Evolutionary conservation across 1,140 invertebrate species (phyloP).

Genomic region (Leptinotarsa texana): DNA sequence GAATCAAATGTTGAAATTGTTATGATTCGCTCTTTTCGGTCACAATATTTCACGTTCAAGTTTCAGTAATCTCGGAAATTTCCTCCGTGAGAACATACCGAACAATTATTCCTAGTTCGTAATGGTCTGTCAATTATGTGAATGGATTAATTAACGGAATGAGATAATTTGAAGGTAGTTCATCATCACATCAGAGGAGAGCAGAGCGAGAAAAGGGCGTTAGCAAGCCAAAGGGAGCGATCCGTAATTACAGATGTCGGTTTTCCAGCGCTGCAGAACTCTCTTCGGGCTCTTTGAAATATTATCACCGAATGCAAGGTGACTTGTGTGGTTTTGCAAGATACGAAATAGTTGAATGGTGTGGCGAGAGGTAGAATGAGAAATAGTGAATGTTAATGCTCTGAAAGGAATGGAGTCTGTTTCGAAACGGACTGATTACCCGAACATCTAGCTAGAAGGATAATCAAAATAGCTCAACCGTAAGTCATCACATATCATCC

Average conservation of each 20-base stretch:
- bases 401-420: no score
- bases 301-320: constrained; percentile 25
- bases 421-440: no score
- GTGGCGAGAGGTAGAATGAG: neutral
- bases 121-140: neutral
- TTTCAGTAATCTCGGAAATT: no score
- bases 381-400: neutral
- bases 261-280: constrained; percentile 13
- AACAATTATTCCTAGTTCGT: no score
- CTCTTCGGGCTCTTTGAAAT: constrained; percentile 24
- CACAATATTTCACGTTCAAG: no score
- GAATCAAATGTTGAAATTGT: no score
- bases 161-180: constrained; percentile 30
- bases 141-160: constrained; percentile 29
- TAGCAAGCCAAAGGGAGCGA: constrained; percentile 23
- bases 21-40: no score
- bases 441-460: no score
- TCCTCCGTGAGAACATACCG: no score
- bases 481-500: no score
- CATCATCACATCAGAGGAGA: constrained; percentile 22
- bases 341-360: neutral
- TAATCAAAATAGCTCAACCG: no score
- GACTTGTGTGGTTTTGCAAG: constrained; percentile 19
- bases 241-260: constrained; percentile 28
- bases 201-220: constrained; percentile 29